These are phyloP conservation scores for Rhea pennata DNA, from an alignment of 2,113 vertebrate species.

Conservation along the genomic window DNA sequence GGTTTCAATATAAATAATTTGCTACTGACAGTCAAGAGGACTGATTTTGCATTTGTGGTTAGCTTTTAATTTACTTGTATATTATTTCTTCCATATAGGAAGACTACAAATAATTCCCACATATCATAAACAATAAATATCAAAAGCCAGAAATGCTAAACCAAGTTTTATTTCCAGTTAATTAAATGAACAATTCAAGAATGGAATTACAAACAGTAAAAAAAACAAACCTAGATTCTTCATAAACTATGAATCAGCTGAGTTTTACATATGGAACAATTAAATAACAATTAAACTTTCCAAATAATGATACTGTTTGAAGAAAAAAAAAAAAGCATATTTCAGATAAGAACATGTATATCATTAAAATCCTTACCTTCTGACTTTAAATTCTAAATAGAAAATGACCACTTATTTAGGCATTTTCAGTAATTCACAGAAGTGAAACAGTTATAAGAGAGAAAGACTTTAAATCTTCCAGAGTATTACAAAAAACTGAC, in stretches of 20 bases:
- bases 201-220: not conserved
- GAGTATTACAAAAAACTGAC: not conserved
- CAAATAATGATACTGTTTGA: not conserved
- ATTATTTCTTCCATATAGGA: not conserved
- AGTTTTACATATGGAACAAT: accelerated
- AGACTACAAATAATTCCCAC: not conserved
- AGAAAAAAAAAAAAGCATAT: not conserved
- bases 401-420: not conserved
- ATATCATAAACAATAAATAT: too few species aligned
- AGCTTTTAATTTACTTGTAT: not conserved
- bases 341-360: not conserved
- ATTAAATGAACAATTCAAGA: slow-evolving; percentile 7
- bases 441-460: not conserved
- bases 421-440: slow-evolving; percentile 1
- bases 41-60: not conserved
- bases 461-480: not conserved
- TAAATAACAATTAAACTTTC: not conserved
- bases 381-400: not conserved
- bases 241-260: not conserved
- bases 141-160: not conserved
- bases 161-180: not conserved
- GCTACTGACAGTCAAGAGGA: not conserved
- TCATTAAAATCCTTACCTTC: not conserved
- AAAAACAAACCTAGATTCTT: not conserved
- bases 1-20: not conserved